These are phyloP conservation scores for Bubalus kerabau DNA, from an alignment of 2,113 vertebrate genomes.

Conservation along the genomic window DNA sequence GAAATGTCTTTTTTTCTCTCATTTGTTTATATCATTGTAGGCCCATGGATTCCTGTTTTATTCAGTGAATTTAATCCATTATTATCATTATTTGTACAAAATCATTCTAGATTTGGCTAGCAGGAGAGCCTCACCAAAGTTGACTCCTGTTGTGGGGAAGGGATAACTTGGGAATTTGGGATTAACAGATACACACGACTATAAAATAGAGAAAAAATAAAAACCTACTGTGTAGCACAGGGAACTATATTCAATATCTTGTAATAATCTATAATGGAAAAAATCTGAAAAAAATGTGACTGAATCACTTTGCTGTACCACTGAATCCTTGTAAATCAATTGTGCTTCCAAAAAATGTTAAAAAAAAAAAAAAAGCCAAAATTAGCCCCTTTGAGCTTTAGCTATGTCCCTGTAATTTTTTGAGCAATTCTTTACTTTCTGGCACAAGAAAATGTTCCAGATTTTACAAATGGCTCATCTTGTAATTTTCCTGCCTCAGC, in stretches of 20 bases:
- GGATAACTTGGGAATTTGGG: not conserved
- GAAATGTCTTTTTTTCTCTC: not conserved
- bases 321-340: not conserved
- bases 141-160: not conserved
- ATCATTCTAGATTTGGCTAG: not conserved
- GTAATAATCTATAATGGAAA: not conserved
- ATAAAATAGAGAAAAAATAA: not conserved
- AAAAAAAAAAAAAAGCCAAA: not conserved
- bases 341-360: not conserved
- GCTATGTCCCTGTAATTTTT: not conserved
- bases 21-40: not conserved
- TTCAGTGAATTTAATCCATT: not conserved
- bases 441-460: not conserved
- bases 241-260: not conserved
- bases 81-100: not conserved
- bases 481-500: not conserved
- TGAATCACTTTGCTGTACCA: not conserved
- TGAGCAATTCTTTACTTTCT: not conserved
- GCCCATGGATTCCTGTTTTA: not conserved
- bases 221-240: not conserved
- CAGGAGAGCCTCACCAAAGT: not conserved
- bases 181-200: not conserved
- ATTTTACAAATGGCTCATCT: not conserved
- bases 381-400: not conserved
- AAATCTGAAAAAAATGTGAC: not conserved